These are phyloP conservation scores for Toxotes jaculatrix DNA, from an alignment of 2,113 vertebrate species.

Conservation along the genomic window DNA sequence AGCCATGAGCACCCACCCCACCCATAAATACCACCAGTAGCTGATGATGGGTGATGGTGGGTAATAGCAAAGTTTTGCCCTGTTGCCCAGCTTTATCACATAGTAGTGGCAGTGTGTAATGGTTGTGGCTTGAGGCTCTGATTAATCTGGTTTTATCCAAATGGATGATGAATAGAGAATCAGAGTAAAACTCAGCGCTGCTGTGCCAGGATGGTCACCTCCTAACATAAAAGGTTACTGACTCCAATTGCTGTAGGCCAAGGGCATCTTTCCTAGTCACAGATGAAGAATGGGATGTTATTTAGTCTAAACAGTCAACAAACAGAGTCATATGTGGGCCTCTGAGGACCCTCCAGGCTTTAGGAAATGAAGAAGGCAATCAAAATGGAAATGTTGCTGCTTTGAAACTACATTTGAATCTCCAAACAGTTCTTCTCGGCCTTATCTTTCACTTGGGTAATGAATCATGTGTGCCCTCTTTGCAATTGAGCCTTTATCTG, in stretches of 20 bases:
- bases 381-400: constrained; percentile 65
- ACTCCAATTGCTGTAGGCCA: constrained; percentile 39
- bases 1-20: not conserved
- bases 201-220: constrained; percentile 23
- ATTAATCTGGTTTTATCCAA: constrained; percentile 43
- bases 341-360: constrained; percentile 51
- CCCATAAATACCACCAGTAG: not conserved
- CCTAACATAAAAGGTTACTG: constrained; percentile 39
- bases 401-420: constrained; percentile 61
- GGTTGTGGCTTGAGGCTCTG: constrained; percentile 16
- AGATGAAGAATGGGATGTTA: constrained; percentile 40
- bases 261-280: constrained; percentile 32
- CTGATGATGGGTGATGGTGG: not conserved
- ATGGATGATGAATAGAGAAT: constrained; percentile 9
- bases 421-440: constrained; percentile 46
- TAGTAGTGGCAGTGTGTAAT: not conserved
- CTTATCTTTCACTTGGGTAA: constrained; percentile 65
- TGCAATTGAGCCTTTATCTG: constrained; percentile 61
- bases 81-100: not conserved
- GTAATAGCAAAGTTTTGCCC: not conserved
- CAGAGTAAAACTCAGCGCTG: constrained; percentile 6
- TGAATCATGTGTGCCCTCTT: constrained; percentile 65
- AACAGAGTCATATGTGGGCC: constrained; percentile 36
- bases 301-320: constrained; percentile 46
- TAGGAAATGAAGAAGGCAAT: constrained; percentile 64